These are phyloP conservation scores for Drosophila cracens DNA, from an alignment of 2,888 invertebrate species.

Conservation along the genomic window DNA sequence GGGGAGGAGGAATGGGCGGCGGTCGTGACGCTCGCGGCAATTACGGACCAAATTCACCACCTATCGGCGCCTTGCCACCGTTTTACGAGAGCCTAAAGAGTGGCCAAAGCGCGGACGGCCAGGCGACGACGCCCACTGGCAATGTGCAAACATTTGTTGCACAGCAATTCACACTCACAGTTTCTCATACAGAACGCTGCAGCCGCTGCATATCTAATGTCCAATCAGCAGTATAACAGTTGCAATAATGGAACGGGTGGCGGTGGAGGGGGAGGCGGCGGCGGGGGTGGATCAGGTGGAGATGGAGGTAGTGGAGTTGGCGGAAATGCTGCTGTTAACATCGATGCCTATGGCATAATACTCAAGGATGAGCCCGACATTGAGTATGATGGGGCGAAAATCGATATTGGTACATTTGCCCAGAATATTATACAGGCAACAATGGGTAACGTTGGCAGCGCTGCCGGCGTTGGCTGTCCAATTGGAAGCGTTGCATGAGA, in stretches of 20 bases:
- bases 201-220: slow-evolving; percentile 88
- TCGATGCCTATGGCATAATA: slow-evolving; percentile 89
- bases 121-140: slow-evolving; percentile 45
- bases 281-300: slow-evolving; percentile 67
- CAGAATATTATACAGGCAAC: slow-evolving; percentile 84
- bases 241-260: slow-evolving; percentile 23
- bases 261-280: slow-evolving; percentile 84
- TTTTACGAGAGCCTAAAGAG: slow-evolving; percentile 94
- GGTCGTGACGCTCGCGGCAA: slow-evolving; percentile 93
- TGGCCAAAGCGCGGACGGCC: slow-evolving; percentile 87
- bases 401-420: slow-evolving; percentile 86
- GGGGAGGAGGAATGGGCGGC: slow-evolving; percentile 89
- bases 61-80: slow-evolving; percentile 94
- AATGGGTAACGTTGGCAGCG: too few species aligned
- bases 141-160: slow-evolving; percentile 35
- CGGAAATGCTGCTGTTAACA: slow-evolving; percentile 51
- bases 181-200: slow-evolving; percentile 88
- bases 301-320: slow-evolving; percentile 74
- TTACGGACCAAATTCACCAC: slow-evolving; percentile 94
- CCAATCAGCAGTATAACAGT: slow-evolving; percentile 73
- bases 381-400: slow-evolving; percentile 91
- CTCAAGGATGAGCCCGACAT: slow-evolving; percentile 92
- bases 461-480: slow-evolving; percentile 63
- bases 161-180: slow-evolving; percentile 86
- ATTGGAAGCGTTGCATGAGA: slow-evolving; percentile 91